A percentile compares a stretch with the other conserved stretches of the same genome.
These are phyloP conservation scores for Macrosiphum euphorbiae DNA, from an alignment of 2,888 invertebrate species.

Conservation along the genomic window DNA sequence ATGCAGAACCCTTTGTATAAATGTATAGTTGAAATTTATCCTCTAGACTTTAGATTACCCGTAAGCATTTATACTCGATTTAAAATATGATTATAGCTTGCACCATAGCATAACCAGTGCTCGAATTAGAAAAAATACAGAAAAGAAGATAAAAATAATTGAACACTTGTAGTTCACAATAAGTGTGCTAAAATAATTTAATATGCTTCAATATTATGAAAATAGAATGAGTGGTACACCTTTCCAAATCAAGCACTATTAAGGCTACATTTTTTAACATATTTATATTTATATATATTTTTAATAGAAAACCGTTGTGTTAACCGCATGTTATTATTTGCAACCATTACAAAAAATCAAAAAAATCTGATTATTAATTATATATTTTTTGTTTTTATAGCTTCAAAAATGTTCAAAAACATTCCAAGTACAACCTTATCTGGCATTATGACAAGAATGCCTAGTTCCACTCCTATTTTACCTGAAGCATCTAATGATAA, in stretches of 20 bases:
- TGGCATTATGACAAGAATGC: slow-evolving; percentile 76
- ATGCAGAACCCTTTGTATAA: slow-evolving; percentile 42
- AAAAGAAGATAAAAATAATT: background rate
- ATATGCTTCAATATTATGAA: background rate
- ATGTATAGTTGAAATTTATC: slow-evolving; percentile 1
- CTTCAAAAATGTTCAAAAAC: slow-evolving; percentile 40
- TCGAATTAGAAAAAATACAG: background rate
- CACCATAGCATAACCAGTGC: slow-evolving; percentile 45
- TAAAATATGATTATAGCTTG: slow-evolving; percentile 42
- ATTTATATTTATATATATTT: background rate
- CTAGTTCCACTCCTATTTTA: slow-evolving; percentile 91
- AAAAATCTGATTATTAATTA: background rate
- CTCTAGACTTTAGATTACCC: slow-evolving; percentile 39
- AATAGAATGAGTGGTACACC: background rate
- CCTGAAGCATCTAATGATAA: slow-evolving; percentile 86
- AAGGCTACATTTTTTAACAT: slow-evolving; percentile 1
- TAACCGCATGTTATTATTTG: slow-evolving; percentile 45
- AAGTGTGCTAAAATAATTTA: background rate
- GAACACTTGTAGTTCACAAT: background rate
- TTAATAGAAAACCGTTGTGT: background rate
- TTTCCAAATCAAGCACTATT: slow-evolving; percentile 40
- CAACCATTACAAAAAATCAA: background rate
- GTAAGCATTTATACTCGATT: background rate
- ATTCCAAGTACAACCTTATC: slow-evolving; percentile 52
- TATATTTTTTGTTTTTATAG: slow-evolving; percentile 5